A percentile compares a stretch with the other conserved stretches of the same genome.
Conservation (phyloP, 2,888 invertebrate species). For the Philopedon plagiatum region DNA sequence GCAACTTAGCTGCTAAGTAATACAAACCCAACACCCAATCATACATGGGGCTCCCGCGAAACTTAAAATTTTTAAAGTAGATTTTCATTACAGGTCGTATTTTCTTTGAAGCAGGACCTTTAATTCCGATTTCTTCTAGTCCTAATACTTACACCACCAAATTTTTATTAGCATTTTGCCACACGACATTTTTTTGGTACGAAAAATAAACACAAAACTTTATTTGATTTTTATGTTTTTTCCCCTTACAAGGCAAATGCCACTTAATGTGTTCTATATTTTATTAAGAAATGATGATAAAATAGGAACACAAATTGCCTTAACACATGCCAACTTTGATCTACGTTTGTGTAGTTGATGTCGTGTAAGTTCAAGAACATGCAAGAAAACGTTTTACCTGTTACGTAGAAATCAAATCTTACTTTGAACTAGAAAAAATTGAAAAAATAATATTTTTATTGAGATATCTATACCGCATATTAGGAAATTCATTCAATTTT, state of each 20-base stretch:
- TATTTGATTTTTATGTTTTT: constrained; percentile 10
- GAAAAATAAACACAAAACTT: background rate
- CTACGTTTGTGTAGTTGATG: constrained; percentile 28
- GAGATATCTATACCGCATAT: too few species aligned
- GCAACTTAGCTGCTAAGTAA: too few species aligned
- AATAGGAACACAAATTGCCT: constrained; percentile 43
- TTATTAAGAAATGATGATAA: constrained; percentile 39
- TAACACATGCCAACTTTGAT: constrained; percentile 45
- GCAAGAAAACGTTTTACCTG: constrained; percentile 55
- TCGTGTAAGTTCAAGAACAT: constrained; percentile 46
- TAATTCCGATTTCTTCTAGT: background rate
- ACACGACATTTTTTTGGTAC: background rate
- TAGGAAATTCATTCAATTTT: too few species aligned
- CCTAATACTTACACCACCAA: constrained; percentile 13
- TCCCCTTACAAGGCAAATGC: constrained; percentile 12
- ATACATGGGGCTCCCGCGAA: too few species aligned
- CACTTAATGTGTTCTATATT: constrained; percentile 26
- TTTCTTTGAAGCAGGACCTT: background rate
- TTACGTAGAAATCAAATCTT: constrained; percentile 43
- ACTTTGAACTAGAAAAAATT: background rate
- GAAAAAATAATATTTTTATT: background rate
- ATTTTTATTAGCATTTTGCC: constrained; percentile 10
- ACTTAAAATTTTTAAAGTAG: too few species aligned
- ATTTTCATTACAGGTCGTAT: too few species aligned
- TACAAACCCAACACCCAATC: too few species aligned